A percentile compares a stretch with the other conserved stretches of the same genome.
phyloP scores from a whole-genome alignment of 2,888 invertebrate genomes.

The Steromphala cineraria region DNA sequence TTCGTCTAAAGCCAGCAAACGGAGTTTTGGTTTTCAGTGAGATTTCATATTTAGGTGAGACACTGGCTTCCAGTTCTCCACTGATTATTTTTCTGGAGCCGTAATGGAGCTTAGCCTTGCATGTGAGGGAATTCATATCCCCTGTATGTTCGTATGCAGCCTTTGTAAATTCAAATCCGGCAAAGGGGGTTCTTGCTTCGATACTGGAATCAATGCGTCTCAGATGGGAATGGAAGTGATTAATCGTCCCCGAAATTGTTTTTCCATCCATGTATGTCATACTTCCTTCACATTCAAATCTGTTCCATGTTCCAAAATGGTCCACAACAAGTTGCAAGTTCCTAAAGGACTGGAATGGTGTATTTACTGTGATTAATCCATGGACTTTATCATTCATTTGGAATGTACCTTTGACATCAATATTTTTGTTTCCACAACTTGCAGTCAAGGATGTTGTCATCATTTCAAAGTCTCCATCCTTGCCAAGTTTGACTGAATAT shows the following conservation, averaged over 20 bases:
- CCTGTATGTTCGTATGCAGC: conserved; percentile 29
- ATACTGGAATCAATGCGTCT: conserved; percentile 14
- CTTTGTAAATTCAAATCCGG: conserved; percentile 28
- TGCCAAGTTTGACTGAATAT: not conserved
- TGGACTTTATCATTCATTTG: not conserved
- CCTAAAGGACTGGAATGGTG: conserved; percentile 18
- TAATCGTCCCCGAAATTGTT: conserved; percentile 26
- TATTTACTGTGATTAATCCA: conserved; percentile 25
- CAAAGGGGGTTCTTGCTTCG: conserved; percentile 51
- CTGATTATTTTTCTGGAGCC: not conserved
- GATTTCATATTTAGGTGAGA: not conserved
- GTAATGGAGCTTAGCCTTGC: conserved; percentile 24
- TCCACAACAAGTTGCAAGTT: conserved; percentile 30
- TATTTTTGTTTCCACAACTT: not conserved
- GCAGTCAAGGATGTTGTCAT: not conserved
- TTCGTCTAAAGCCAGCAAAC: not conserved
- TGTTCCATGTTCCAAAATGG: conserved; percentile 32
- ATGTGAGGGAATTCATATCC: conserved; percentile 18
- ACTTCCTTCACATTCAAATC: conserved; percentile 32
- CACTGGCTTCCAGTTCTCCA: conserved; percentile 1
- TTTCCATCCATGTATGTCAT: conserved; percentile 22
- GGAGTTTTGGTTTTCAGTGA: not conserved
- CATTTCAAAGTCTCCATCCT: not conserved
- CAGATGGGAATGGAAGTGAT: not conserved
- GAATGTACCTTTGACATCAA: not conserved